Evolutionary conservation across 2,113 vertebrate genomes (phyloP).

Genomic region (Sakesphorus luctuosus): DNA sequence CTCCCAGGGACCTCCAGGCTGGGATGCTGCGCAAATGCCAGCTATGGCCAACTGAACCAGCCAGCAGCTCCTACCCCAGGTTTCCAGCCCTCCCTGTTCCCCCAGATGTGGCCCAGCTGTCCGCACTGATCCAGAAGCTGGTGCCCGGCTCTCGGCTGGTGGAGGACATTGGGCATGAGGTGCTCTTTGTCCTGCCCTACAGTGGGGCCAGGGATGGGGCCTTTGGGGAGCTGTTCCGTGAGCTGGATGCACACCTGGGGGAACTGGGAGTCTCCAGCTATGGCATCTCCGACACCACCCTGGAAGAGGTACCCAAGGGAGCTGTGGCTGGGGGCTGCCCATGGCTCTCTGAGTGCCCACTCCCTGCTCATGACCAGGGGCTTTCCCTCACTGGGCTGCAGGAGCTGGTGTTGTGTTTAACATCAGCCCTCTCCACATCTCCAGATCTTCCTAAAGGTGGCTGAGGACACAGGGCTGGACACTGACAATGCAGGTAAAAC

Average conservation of each 20-base stretch:
- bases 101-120: constrained; percentile 76
- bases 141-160: constrained; percentile 78
- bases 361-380: accelerated
- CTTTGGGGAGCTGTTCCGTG: constrained; percentile 77
- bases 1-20: neutral
- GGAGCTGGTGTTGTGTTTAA: neutral
- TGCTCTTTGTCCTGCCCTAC: constrained; percentile 83
- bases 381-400: neutral
- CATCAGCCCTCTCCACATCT: neutral
- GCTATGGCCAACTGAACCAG: neutral
- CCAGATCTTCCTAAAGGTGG: constrained; percentile 91
- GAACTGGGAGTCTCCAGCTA: constrained; percentile 85
- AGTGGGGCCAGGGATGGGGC: constrained; percentile 77
- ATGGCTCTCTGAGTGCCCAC: accelerated
- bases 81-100: neutral
- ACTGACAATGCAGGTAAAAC: constrained; percentile 34
- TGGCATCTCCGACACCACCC: constrained; percentile 85
- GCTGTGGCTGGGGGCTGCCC: neutral
- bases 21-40: accelerated
- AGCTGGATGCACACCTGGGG: constrained; percentile 78
- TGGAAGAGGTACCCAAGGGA: constrained; percentile 82
- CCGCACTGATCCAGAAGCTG: constrained; percentile 72
- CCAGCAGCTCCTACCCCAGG: accelerated
- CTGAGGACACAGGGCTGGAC: constrained; percentile 69
- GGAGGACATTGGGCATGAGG: constrained; percentile 81